Conservation (phyloP, 2,888 invertebrate species). For the Argyresthia albistria region DNA sequence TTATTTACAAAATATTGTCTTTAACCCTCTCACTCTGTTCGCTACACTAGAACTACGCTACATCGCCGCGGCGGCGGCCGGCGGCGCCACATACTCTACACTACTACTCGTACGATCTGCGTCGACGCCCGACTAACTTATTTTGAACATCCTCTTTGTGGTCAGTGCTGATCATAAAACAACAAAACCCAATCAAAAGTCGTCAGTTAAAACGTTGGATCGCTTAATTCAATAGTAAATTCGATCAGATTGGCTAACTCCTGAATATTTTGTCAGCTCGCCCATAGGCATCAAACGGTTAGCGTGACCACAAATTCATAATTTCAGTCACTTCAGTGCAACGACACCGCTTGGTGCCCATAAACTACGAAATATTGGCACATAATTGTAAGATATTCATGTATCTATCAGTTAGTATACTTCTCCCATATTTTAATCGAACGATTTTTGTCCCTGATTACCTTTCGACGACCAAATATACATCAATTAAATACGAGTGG, state of each 20-base stretch:
- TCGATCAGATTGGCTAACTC: slow-evolving; percentile 65
- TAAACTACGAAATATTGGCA: slow-evolving; percentile 3
- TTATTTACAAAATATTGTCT: slow-evolving; percentile 74
- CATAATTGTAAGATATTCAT: slow-evolving; percentile 2
- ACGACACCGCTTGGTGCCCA: background rate
- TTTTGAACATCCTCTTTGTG: slow-evolving; percentile 52
- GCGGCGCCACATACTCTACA: background rate
- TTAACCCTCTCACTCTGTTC: slow-evolving; percentile 73
- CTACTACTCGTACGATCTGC: slow-evolving; percentile 13
- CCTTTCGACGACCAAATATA: slow-evolving; percentile 3
- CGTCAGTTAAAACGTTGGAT: slow-evolving; percentile 54
- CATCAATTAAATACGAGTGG: slow-evolving; percentile 59
- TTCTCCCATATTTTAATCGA: background rate
- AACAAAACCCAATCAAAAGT: slow-evolving; percentile 41
- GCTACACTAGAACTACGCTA: slow-evolving; percentile 61
- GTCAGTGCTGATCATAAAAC: slow-evolving; percentile 47
- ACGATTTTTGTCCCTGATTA: slow-evolving; percentile 1
- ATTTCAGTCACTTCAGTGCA: background rate
- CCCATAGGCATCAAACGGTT: slow-evolving; percentile 1
- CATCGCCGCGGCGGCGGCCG: background rate
- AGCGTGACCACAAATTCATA: background rate
- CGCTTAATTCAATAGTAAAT: slow-evolving; percentile 70
- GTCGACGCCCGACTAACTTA: slow-evolving; percentile 46
- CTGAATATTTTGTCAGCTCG: slow-evolving; percentile 21
- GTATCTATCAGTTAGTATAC: background rate